Evolutionary conservation across 1,140 invertebrate genomes (phyloP).

Genomic region (Zaprionus tsacasi): DNA sequence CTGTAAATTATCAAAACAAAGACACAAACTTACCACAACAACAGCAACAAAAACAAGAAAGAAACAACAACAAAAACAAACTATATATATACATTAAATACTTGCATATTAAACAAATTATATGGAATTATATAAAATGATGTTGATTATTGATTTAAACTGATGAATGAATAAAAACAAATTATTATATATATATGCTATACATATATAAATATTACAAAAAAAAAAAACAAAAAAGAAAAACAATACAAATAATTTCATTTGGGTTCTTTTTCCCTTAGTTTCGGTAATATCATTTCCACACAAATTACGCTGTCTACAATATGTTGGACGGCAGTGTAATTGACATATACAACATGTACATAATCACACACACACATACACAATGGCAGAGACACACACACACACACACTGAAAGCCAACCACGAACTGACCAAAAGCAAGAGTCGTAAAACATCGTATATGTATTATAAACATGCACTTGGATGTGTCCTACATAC

Average conservation of each 20-base stretch:
- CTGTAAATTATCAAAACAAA: conserved; percentile 73
- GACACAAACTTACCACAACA: conserved; percentile 60
- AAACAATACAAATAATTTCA: conserved; percentile 47
- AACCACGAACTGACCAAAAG: conserved; percentile 73
- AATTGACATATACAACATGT: conserved; percentile 52
- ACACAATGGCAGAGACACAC: conserved; percentile 14
- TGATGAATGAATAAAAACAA: conserved; percentile 73
- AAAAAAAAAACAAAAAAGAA: conserved; percentile 42
- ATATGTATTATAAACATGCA: conserved; percentile 47
- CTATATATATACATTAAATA: conserved; percentile 70
- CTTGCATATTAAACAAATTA: conserved; percentile 78
- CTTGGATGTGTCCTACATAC: conserved; percentile 31
- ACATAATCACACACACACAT: conserved; percentile 57
- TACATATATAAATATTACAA: conserved; percentile 72
- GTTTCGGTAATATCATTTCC: conserved; percentile 50
- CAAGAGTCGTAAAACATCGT: conserved; percentile 40
- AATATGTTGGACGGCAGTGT: conserved; percentile 38
- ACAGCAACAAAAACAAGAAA: conserved; percentile 59
- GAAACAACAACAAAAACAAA: conserved; percentile 57
- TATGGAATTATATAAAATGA: conserved; percentile 78
- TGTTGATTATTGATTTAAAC: conserved; percentile 83
- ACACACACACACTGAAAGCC: conserved; percentile 26
- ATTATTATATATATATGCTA: conserved; percentile 63
- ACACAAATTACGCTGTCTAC: conserved; percentile 45
- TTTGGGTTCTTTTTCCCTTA: conserved; percentile 62